These are phyloP conservation scores for Euleptes europaea DNA, from an alignment of 2,113 vertebrate genomes.

Conservation along the genomic window DNA sequence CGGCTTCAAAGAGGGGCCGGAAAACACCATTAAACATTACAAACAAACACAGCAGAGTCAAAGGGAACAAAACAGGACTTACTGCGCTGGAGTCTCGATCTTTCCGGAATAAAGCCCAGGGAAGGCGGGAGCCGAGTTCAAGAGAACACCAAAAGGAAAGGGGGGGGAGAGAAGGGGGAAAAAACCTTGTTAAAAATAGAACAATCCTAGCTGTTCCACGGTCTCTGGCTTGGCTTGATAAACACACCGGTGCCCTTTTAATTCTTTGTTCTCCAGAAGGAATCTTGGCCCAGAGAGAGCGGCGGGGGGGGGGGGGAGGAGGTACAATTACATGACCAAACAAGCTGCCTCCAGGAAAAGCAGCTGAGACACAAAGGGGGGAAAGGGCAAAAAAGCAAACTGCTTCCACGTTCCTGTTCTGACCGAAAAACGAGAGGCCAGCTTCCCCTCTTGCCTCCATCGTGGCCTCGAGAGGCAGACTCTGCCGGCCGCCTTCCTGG, in stretches of 20 bases:
- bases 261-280: not conserved
- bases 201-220: not conserved
- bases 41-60: no score
- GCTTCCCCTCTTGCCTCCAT: not conserved
- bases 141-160: fast-evolving
- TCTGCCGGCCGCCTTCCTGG: not conserved
- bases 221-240: not conserved
- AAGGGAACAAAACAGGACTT: conserved; percentile 66
- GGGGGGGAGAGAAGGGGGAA: not conserved
- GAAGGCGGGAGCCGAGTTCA: not conserved
- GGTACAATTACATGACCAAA: not conserved
- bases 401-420: fast-evolving
- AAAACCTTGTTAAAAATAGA: not conserved
- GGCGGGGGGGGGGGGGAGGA: no score
- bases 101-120: conserved; percentile 53
- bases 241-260: not conserved
- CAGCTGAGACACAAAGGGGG: not conserved
- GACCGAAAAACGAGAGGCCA: not conserved
- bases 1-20: fast-evolving
- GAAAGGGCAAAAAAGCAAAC: not conserved
- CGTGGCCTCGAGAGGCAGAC: not conserved
- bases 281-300: not conserved
- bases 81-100: conserved; percentile 94
- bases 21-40: fast-evolving
- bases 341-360: not conserved